phyloP scores from a whole-genome alignment of 2,797 vertebrate species.

The Rhinatrema bivittatum region DNA sequence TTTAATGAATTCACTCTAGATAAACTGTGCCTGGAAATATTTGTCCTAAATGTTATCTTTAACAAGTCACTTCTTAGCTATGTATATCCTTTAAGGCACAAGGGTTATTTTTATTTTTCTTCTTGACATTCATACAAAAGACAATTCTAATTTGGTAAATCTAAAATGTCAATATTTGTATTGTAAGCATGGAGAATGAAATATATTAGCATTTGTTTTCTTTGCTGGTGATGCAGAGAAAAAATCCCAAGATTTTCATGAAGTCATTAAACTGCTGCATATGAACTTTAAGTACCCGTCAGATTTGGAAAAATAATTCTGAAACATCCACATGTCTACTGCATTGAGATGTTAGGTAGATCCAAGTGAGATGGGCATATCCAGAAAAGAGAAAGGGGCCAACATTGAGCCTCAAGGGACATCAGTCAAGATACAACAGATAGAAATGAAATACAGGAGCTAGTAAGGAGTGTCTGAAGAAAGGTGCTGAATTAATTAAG shows the following conservation, averaged over 20 bases:
- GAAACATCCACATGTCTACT: no score
- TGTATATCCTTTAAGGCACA: slow-evolving; percentile 18
- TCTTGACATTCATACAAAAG: slow-evolving; percentile 22
- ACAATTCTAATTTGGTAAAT: slow-evolving; percentile 27
- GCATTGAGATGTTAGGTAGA: no score
- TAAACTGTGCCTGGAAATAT: slow-evolving; percentile 8
- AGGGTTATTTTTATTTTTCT: slow-evolving; percentile 14
- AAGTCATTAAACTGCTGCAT: slow-evolving; percentile 33
- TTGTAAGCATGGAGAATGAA: slow-evolving; percentile 34
- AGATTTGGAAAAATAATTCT: slow-evolving; percentile 33
- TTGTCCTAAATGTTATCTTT: slow-evolving; percentile 2
- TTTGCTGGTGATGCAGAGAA: slow-evolving; percentile 26
- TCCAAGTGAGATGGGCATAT: slow-evolving; percentile 13
- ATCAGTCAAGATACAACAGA: no score
- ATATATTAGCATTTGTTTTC: slow-evolving; percentile 33
- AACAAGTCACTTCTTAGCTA: slow-evolving; percentile 12
- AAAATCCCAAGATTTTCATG: slow-evolving; percentile 18
- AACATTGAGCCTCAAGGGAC: no score
- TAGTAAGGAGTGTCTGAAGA: no score
- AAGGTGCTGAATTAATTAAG: no score
- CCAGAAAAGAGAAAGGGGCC: no score
- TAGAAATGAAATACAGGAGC: no score
- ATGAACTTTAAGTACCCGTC: slow-evolving; percentile 41
- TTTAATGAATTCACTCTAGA: slow-evolving; percentile 1
- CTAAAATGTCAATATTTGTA: slow-evolving; percentile 29